Base-by-base conservation (phyloP, 2,888 invertebrate genomes). In the Drosophila gaucha region DNA sequence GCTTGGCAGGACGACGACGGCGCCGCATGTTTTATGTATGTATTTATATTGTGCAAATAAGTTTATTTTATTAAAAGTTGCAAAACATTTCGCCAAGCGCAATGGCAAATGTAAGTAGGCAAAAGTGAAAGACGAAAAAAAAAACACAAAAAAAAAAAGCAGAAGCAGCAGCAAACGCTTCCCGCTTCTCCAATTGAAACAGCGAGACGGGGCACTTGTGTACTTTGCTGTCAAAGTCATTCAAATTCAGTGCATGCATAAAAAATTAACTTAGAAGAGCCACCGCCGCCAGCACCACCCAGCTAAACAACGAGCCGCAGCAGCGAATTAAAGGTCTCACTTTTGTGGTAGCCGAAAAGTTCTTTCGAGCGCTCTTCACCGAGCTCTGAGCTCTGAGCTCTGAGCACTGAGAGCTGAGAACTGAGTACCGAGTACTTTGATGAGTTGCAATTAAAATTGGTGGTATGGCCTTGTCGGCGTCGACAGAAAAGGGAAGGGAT, bases 211-310 rank as follows among this genome's bases (percentile, higher is more conserved):
- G 43, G 65, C 74, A 74, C 75, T 80, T 74, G 51, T 65, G 49
- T 65, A 59, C 63, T 63, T 60, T 72, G 54, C 68, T 78, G 80
- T 80, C 80, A 82, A 82, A 82, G 80, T 80, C 73, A 78, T 82
- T 84, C 68, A 84, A 77, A 80, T 84, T 78, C 84, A 80, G 75
- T 67, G 80, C 78, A 84, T 84, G 78, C 73, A 80, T 80, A 80
- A 80, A 80, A 80, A 80, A 80, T 80, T 79, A 76, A 70, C 59
- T 78, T 80, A 60, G 36, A 39, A 76, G 68, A 44, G 54, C 54
- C 72, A 52, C 26, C 39, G 5, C 39, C 30, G 20, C 22, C 33
- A 24, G 12, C 36, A 22, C 41, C 18, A 38, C 39, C 47, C 41
- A 52, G 46, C 73, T 72, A 77, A 72, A 50, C 67, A 72, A 54